phyloP scores from a whole-genome alignment of 92 coral and sea anemone genomes.

The Scolanthus callimorphus region DNA sequence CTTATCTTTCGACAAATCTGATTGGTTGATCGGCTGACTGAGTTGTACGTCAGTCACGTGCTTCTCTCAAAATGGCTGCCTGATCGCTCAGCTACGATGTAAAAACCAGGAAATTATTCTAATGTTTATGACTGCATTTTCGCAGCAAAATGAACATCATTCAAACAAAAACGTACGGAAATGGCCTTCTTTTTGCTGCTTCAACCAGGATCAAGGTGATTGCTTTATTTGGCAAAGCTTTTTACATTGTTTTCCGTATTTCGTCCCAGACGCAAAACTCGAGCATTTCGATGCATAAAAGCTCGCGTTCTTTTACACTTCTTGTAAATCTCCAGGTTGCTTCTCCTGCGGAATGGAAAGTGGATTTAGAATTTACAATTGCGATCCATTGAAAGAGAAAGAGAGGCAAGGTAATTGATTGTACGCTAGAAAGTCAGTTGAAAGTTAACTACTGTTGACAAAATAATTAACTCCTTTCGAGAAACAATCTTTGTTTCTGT shows the following conservation, averaged over 20 bases:
- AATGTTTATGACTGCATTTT: slow-evolving; percentile 4
- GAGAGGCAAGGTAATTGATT: slow-evolving; percentile 98
- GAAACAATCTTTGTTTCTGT: too few species aligned
- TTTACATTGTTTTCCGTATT: too few species aligned
- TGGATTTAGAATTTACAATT: slow-evolving; percentile 95
- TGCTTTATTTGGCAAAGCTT: not conserved
- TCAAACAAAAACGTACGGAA: slow-evolving; percentile 82
- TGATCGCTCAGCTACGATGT: not conserved
- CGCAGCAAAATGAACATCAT: slow-evolving; percentile 68
- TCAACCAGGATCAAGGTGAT: slow-evolving; percentile 96
- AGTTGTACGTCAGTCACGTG: not conserved
- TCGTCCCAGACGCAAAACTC: too few species aligned
- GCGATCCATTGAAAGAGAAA: slow-evolving; percentile 96
- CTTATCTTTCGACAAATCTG: not conserved
- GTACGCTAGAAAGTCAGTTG: too few species aligned
- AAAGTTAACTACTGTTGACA: too few species aligned
- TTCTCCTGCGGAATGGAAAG: slow-evolving; percentile 99
- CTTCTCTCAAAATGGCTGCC: slow-evolving; percentile 1
- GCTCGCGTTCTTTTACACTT: not conserved
- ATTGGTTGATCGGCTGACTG: not conserved
- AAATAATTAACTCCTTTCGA: too few species aligned
- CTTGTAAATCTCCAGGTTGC: slow-evolving; percentile 58
- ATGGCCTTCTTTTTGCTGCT: slow-evolving; percentile 90
- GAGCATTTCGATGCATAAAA: too few species aligned
- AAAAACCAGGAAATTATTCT: too few species aligned